Percentiles rank a stretch among this genome's conserved stretches.
Evolutionary conservation across 2,888 invertebrate species (phyloP).

Genomic region (Petrolisthes cinctipes): DNA sequence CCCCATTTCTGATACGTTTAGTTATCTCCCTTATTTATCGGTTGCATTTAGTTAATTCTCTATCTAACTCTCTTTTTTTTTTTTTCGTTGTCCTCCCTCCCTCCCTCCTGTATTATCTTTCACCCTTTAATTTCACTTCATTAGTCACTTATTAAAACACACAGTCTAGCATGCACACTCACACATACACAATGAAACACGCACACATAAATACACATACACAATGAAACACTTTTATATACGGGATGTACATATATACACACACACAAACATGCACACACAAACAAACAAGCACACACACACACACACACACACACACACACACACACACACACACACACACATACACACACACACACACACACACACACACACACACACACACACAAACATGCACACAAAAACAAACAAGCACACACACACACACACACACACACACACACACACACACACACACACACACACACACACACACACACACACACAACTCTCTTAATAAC

Average conservation of each 20-base stretch:
- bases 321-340: neutral
- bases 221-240: neutral
- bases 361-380: neutral
- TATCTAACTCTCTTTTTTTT: too few species aligned
- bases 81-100: neutral
- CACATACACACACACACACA: constrained; percentile 5
- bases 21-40: too few species aligned
- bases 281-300: neutral
- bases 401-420: neutral
- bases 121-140: neutral
- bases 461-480: constrained; percentile 23
- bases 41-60: too few species aligned
- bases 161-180: neutral
- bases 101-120: neutral
- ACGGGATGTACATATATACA: neutral
- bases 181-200: neutral
- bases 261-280: neutral
- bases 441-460: neutral
- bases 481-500: neutral
- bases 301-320: neutral
- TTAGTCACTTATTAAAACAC: neutral
- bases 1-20: too few species aligned
- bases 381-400: neutral
- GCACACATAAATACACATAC: neutral
- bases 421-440: constrained; percentile 3